phyloP scores from a whole-genome alignment of 2,113 vertebrate genomes.

The Lota lota region DNA sequence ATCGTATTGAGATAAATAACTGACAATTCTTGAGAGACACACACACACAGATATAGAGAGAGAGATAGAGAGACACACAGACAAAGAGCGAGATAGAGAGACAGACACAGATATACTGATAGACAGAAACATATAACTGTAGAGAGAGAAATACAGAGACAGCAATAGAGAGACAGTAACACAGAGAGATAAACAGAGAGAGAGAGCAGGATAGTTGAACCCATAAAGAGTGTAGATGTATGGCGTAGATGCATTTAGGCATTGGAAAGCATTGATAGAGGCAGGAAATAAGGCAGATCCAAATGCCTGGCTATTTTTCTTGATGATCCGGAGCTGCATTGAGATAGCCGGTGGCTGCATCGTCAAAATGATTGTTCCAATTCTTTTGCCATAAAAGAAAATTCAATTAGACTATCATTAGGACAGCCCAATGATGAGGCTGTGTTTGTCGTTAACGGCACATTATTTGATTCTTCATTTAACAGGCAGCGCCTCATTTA shows the following conservation, averaged over 20 bases:
- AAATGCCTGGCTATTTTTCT: constrained; percentile 59
- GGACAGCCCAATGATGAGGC: constrained; percentile 68
- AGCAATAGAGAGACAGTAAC: no score
- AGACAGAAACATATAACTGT: no score
- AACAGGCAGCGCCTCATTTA: constrained; percentile 75
- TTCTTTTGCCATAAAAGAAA: constrained; percentile 65
- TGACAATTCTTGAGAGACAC: no score
- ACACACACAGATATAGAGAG: no score
- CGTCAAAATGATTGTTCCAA: constrained; percentile 66
- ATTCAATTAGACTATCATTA: constrained; percentile 75
- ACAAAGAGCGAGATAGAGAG: no score
- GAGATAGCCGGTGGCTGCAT: constrained; percentile 63
- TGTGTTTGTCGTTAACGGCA: constrained; percentile 74
- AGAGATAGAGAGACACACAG: no score
- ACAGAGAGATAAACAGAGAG: constrained; percentile 33
- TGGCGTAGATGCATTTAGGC: not conserved
- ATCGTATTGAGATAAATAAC: no score
- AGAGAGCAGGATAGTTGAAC: constrained; percentile 22
- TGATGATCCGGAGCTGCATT: constrained; percentile 33
- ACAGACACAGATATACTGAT: no score
- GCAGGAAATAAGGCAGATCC: constrained; percentile 36
- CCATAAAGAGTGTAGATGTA: constrained; percentile 37
- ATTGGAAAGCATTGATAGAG: constrained; percentile 15
- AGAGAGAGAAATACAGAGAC: no score
- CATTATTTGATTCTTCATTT: constrained; percentile 75